Evolutionary conservation across 2,888 invertebrate species (phyloP), one percentile per base, ranked within the genome.

Genomic region (Cylindroiulus punctatus): DNA sequence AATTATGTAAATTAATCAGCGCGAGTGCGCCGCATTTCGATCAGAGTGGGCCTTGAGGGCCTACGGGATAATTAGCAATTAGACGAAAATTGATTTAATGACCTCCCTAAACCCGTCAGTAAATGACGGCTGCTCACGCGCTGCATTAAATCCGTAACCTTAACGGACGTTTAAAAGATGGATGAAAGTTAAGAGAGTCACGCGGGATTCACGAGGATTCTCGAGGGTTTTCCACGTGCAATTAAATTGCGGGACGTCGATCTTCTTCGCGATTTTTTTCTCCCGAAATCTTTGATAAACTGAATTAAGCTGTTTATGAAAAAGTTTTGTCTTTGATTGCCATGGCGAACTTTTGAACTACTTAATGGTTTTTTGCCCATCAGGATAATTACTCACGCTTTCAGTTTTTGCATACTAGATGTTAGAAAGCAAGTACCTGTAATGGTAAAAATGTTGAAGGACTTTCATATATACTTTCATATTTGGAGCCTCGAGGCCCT

Each of bases 81-180:
- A 76, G 76, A 76, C 76, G 76, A 76, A 76, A 76, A 76, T 76
- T 76, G 76, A 76, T 76, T 76, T 76, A 76, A 76, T 76, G 76
- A 76, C 76, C 76, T 76, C 30, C 76, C 76, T 30, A 76, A 76
- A 76, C 76, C 76, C 76, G 76, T 76, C 76, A 76, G 76, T 76
- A 76, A 76, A 76, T 76, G 76, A 30, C 30, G 76, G 14, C 30
- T 17, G 30, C 76, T 76, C 76, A 76, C 30, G 76, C 26, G 30
- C 30, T 30, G 76, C 76, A 76, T 76, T 76, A 76, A 76, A 30
- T 30, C 12, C 12, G 76, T 76, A 30, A 76, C 30, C 76, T 76
- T 76, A 76, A 76, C 76, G 76, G 76, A 76, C 76, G 76, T 76
- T 76, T 76, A 76, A 76, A 76, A 76, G 76, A 76, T 76, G 76